Conservation (phyloP, 2,797 vertebrate genomes). For the Tachyglossus aculeatus region DNA sequence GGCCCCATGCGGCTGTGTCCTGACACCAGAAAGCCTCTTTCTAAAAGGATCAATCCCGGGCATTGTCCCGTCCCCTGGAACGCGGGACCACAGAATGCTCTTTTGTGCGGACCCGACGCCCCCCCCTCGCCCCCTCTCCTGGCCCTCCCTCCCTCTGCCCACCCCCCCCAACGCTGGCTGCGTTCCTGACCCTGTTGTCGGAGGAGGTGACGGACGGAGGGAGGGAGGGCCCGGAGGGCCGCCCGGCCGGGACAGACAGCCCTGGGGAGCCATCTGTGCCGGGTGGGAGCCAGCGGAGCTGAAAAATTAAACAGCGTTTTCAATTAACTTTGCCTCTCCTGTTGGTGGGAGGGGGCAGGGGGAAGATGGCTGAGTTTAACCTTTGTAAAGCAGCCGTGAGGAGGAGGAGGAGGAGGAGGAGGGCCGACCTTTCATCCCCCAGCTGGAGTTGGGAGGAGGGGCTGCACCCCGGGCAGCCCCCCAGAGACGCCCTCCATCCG, state of each 20-base stretch:
- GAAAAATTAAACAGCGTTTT: conserved; percentile 85
- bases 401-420: conserved; percentile 19
- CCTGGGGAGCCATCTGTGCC: conserved; percentile 89
- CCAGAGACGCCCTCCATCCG: neutral
- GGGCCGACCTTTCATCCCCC: conserved; percentile 62
- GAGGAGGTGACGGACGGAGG: conserved; percentile 43
- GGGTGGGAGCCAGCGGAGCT: conserved; percentile 85
- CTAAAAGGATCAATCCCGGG: conserved; percentile 85
- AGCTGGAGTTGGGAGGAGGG: conserved; percentile 18
- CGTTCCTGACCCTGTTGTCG: conserved; percentile 66
- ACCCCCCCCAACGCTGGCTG: conserved; percentile 66
- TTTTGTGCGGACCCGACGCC: conserved; percentile 87
- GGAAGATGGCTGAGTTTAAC: conserved; percentile 74
- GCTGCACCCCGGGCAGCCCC: conserved; percentile 1
- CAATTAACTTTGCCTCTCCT: conserved; percentile 81
- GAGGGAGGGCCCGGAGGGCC: conserved; percentile 64
- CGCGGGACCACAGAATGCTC: conserved; percentile 90
- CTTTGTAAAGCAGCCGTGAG: conserved; percentile 68
- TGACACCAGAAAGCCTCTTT: conserved; percentile 87
- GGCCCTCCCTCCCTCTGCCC: conserved; percentile 20
- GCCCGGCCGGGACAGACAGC: conserved; percentile 76
- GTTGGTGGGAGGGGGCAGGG: conserved; percentile 53
- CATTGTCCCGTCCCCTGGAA: conserved; percentile 87
- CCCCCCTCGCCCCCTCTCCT: conserved; percentile 38
- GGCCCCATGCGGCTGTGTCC: conserved; percentile 79